A percentile compares a stretch with the other conserved stretches of the same genome.
Evolutionary conservation across 2,113 vertebrate species (phyloP).

Genomic region (Muntiacus reevesi): DNA sequence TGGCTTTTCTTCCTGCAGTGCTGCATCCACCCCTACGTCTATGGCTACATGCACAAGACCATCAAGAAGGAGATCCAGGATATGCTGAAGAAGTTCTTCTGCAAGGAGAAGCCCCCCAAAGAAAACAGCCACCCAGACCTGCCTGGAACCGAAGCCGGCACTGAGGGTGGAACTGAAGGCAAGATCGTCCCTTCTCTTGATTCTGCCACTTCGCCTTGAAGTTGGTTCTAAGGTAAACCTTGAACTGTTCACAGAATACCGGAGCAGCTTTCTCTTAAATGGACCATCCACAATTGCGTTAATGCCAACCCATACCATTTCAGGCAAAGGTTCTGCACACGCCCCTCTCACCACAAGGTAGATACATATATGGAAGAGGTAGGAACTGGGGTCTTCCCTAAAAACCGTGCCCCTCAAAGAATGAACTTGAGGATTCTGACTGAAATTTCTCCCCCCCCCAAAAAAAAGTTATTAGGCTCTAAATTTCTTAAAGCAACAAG

Average conservation of each 20-base stretch:
- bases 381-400: not conserved
- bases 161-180: slow-evolving; percentile 79
- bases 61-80: slow-evolving; percentile 78
- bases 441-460: not conserved
- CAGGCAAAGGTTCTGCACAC: slow-evolving; percentile 43
- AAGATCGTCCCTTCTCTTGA: slow-evolving; percentile 78
- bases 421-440: slow-evolving; percentile 45
- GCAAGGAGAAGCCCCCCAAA: slow-evolving; percentile 73
- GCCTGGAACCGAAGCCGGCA: slow-evolving; percentile 78
- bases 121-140: slow-evolving; percentile 82
- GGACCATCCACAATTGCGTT: not conserved
- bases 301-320: slow-evolving; percentile 21
- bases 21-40: slow-evolving; percentile 91
- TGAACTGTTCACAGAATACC: not conserved
- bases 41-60: slow-evolving; percentile 92
- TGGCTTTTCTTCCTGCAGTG: slow-evolving; percentile 92
- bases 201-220: slow-evolving; percentile 77
- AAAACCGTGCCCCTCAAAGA: not conserved
- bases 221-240: slow-evolving; percentile 1
- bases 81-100: slow-evolving; percentile 85
- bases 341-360: slow-evolving; percentile 2
- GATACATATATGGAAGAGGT: not conserved
- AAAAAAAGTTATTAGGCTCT: slow-evolving; percentile 31
- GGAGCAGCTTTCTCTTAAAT: slow-evolving; percentile 28
- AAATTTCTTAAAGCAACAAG: slow-evolving; percentile 51